phyloP scores from a whole-genome alignment of 2,797 vertebrate genomes.

The Hypotaenidia philippensis region DNA sequence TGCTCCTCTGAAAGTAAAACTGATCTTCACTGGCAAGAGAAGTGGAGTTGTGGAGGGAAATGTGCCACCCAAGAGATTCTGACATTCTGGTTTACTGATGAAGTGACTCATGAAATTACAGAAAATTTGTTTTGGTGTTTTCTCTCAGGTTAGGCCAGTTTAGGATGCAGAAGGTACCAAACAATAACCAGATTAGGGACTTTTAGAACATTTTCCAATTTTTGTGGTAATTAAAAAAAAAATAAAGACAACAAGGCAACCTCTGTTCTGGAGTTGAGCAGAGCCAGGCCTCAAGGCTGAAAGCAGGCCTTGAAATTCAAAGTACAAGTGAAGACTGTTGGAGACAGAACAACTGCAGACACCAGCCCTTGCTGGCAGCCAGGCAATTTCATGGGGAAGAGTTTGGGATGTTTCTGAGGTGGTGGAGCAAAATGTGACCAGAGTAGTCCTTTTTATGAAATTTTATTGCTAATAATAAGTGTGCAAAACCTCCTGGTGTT shows the following conservation, averaged over 20 bases:
- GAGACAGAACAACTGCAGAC: not conserved
- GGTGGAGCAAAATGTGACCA: not conserved
- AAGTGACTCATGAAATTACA: not conserved
- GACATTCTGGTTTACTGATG: not conserved
- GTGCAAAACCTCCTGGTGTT: not conserved
- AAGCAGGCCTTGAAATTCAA: not conserved
- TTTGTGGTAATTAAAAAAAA: not conserved
- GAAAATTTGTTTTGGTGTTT: not conserved
- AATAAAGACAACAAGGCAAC: not conserved
- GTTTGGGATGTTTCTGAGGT: not conserved
- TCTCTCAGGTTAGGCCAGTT: not conserved
- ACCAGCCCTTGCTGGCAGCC: not conserved
- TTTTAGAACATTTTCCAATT: not conserved
- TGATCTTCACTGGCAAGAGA: not conserved
- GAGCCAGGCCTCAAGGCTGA: not conserved
- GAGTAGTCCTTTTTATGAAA: not conserved
- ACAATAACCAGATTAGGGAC: not conserved
- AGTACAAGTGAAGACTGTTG: not conserved
- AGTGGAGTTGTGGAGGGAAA: not conserved
- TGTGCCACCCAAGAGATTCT: not conserved
- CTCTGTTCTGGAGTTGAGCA: not conserved
- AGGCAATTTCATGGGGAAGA: not conserved
- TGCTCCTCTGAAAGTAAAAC: not conserved
- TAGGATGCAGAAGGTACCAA: not conserved
- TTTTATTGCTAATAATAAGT: not conserved